Evolutionary conservation across 2,797 vertebrate species (phyloP).

Genomic region (Rhabdomys pumilio): DNA sequence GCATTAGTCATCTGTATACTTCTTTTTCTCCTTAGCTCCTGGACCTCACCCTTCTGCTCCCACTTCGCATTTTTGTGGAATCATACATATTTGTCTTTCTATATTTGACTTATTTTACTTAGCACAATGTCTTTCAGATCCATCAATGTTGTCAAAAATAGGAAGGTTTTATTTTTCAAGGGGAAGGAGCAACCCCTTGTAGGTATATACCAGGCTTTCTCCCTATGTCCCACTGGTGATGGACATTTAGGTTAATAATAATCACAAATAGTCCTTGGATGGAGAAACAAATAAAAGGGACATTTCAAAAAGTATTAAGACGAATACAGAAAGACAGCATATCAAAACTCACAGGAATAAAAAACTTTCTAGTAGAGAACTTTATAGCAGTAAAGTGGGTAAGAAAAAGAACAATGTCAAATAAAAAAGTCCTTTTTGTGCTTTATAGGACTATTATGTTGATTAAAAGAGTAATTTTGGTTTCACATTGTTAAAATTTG

Average conservation of each 20-base stretch:
- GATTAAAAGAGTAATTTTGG: not conserved
- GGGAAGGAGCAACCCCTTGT: not conserved
- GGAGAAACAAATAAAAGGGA: not conserved
- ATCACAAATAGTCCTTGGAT: not conserved
- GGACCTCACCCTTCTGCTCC: not conserved
- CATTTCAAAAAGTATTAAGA: not conserved
- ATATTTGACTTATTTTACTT: not conserved
- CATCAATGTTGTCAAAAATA: not conserved
- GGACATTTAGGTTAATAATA: not conserved
- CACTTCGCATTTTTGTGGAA: not conserved
- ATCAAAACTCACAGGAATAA: not conserved
- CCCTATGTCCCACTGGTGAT: not conserved
- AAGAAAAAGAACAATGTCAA: not conserved
- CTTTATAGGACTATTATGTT: not conserved
- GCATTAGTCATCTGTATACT: not conserved
- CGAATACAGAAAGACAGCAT: not conserved
- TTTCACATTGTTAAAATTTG: not conserved
- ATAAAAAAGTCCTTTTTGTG: not conserved
- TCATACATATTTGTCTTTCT: not conserved
- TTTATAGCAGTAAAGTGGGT: not conserved
- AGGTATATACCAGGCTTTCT: not conserved
- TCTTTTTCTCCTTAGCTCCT: not conserved
- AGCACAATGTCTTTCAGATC: not conserved
- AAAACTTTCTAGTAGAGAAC: not conserved
- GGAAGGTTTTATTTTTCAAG: not conserved